Evolutionary conservation across 2,113 vertebrate genomes (phyloP).

Genomic region (Rhea pennata): DNA sequence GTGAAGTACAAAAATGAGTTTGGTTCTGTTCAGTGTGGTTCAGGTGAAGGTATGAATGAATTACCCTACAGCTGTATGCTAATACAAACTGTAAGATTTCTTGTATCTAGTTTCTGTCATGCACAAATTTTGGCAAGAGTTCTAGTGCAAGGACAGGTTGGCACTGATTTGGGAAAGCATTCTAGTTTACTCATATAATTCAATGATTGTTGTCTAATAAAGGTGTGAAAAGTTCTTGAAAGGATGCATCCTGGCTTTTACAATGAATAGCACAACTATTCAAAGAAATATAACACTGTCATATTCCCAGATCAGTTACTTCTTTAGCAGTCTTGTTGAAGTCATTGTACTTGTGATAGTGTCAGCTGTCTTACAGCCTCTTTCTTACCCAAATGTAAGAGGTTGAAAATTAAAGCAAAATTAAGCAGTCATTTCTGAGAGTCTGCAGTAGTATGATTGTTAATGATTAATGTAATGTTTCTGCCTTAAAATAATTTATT

Average conservation of each 20-base stretch:
- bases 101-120: background rate
- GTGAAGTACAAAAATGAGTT: background rate
- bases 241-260: background rate
- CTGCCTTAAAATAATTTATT: background rate
- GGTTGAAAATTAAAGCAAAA: background rate
- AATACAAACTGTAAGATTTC: background rate
- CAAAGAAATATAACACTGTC: background rate
- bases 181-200: background rate
- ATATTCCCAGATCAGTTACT: background rate
- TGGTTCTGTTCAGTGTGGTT: background rate
- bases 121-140: background rate
- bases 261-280: background rate
- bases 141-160: background rate
- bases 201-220: background rate
- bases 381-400: background rate
- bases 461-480: background rate
- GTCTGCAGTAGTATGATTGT: background rate
- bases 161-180: background rate
- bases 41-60: background rate
- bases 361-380: background rate
- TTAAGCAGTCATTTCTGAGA: background rate
- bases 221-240: background rate
- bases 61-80: background rate
- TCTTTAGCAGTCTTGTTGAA: background rate
- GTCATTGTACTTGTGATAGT: fast-evolving